phyloP scores from a whole-genome alignment of 2,113 vertebrate species.

The Xyliphius kryptos region DNA sequence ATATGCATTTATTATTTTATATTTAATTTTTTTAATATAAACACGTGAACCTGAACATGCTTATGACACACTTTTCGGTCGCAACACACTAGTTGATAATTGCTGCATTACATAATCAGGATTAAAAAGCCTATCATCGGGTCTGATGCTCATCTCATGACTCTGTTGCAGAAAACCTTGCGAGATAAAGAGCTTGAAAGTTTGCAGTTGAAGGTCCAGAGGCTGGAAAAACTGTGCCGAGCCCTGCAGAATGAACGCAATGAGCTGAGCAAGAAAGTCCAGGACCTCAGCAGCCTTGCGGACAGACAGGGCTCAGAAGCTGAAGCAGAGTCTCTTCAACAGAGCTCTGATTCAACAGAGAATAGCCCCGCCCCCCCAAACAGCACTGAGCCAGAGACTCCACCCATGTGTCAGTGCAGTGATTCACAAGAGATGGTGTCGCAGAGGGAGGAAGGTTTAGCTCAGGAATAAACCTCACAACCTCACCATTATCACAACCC shows the following conservation, averaged over 20 bases:
- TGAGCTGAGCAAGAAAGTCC: constrained; percentile 93
- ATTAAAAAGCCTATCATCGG: no score
- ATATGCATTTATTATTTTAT: no score
- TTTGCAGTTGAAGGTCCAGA: constrained; percentile 89
- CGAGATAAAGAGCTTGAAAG: constrained; percentile 87
- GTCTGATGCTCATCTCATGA: neutral
- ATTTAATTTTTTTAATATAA: no score
- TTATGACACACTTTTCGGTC: no score
- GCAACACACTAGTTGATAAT: no score
- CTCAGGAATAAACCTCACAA: constrained; percentile 51
- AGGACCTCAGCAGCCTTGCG: constrained; percentile 66
- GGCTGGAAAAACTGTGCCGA: constrained; percentile 89
- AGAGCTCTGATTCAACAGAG: constrained; percentile 30
- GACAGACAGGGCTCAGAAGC: constrained; percentile 1
- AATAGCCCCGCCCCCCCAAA: constrained; percentile 23
- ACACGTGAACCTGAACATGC: no score
- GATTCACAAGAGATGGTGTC: constrained; percentile 39
- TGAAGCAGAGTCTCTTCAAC: constrained; percentile 6
- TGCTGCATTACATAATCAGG: no score
- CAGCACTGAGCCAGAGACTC: constrained; percentile 48
- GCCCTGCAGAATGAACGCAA: constrained; percentile 91
- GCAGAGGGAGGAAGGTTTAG: constrained; percentile 37
- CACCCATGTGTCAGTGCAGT: constrained; percentile 48
- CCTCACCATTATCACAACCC: neutral
- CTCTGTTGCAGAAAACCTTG: constrained; percentile 76